Conservation (phyloP, 1,140 invertebrate species). For the Drosophila saltans region DNA sequence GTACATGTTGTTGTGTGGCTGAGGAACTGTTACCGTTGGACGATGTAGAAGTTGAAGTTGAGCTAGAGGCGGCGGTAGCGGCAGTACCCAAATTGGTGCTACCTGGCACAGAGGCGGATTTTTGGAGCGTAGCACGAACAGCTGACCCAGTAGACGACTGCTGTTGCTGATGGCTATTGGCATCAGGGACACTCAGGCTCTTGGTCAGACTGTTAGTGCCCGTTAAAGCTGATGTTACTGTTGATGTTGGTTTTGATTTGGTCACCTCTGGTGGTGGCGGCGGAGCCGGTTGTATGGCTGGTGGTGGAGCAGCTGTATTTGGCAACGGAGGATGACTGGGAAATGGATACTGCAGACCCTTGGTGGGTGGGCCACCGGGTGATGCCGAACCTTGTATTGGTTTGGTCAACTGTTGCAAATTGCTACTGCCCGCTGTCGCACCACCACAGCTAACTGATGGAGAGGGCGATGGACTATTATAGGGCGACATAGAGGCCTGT, state of each 20-base stretch:
- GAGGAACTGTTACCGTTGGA: slow-evolving; percentile 81
- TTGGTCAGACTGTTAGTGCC: slow-evolving; percentile 52
- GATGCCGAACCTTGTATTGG: slow-evolving; percentile 29
- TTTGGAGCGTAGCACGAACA: slow-evolving; percentile 67
- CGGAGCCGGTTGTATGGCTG: slow-evolving; percentile 68
- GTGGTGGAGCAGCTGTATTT: slow-evolving; percentile 80
- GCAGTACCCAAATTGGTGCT: slow-evolving; percentile 83
- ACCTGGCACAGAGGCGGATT: slow-evolving; percentile 83
- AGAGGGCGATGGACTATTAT: slow-evolving; percentile 78
- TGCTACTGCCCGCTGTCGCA: not conserved
- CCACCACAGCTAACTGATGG: slow-evolving; percentile 54
- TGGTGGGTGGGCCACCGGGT: slow-evolving; percentile 65
- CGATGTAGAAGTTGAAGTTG: slow-evolving; percentile 32
- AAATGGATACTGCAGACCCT: slow-evolving; percentile 92
- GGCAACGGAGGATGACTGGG: slow-evolving; percentile 89
- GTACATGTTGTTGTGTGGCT: slow-evolving; percentile 61
- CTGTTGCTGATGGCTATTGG: not conserved
- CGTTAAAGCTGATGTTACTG: not conserved
- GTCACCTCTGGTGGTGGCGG: slow-evolving; percentile 59
- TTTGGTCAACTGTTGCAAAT: slow-evolving; percentile 20
- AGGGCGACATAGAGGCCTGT: slow-evolving; percentile 80
- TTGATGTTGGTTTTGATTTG: slow-evolving; percentile 32
- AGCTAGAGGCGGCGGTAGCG: slow-evolving; percentile 47
- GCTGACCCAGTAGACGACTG: slow-evolving; percentile 9
- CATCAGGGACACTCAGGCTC: slow-evolving; percentile 71